Base-by-base conservation (phyloP, 1,140 invertebrate species). In the Augochlora pura region DNA sequence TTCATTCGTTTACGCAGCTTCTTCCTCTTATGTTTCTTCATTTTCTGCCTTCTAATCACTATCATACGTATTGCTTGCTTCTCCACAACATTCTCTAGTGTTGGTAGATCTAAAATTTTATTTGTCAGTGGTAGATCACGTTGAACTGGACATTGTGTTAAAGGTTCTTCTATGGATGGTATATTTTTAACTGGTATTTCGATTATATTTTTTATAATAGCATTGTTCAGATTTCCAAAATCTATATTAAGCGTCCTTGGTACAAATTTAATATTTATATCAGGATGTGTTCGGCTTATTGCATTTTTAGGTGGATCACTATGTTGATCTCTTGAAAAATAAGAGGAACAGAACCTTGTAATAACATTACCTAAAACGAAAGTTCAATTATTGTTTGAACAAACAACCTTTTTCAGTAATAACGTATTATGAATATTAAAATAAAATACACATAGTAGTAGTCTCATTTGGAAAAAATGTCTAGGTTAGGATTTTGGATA, bases 21-120 rank as follows among this genome's bases (percentile, higher is more conserved):
- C 87, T 89, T 96, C 60, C 96, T 93, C 89, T 98, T 97, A 87
- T 98, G 97, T 87, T 96, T 97, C 88, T 96, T 97, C 96, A 98
- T 98, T 92, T 98, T 98, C 54, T 94, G 95, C 63, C 95, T 93
- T 59, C 97, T 94, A 63, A 98, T 97, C 0, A 96, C 95, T 86
- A 98, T 96, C 54, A 98, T 88, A 67, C 96, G 92, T 1, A 94
- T 94, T 0, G 97, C 97, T 87, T 96, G 94, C 87, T 96, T 97
- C 82, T 95, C 94, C 14, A 81, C 74, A 38, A 70, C 77, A 70
- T 81, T 81, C 39, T 32, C 72, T 23, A 25, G 65, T 2, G 85
- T 42, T 42, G 92, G 92, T 21, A 92, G 72, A 59, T 92, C 88
- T 8, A 92, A 27, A 25, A 87, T 79, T 75, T 87, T 91, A 23